Percentiles rank a stretch among this genome's conserved stretches.
Conservation (phyloP, 2,113 vertebrate genomes). For the Callocephalon fimbriatum region DNA sequence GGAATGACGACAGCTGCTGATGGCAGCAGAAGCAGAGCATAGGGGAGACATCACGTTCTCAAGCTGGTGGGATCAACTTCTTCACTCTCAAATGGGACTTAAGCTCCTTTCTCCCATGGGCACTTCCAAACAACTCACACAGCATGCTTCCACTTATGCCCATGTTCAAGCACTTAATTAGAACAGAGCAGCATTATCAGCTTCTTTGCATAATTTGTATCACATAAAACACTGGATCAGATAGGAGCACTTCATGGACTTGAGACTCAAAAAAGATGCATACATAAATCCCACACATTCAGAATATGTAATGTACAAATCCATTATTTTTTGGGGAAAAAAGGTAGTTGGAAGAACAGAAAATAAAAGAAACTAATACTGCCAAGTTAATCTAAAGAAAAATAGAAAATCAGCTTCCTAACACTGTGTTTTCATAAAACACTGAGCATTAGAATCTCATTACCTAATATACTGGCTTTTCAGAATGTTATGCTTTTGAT, state of each 20-base stretch:
- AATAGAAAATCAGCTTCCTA: neutral
- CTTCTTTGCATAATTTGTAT: neutral
- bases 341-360: neutral
- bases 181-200: neutral
- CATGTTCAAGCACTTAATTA: neutral
- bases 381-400: neutral
- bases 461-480: neutral
- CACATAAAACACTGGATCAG: neutral
- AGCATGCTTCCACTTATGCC: neutral
- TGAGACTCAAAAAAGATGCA: neutral
- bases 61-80: neutral
- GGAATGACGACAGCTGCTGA: neutral
- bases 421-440: neutral
- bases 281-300: neutral
- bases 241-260: neutral
- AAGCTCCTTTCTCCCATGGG: neutral
- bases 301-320: neutral
- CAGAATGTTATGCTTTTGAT: neutral
- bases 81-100: neutral
- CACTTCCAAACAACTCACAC: neutral
- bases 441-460: neutral
- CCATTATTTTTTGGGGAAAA: neutral
- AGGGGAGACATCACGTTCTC: fast-evolving
- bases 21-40: neutral
- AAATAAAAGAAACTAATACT: neutral